These are phyloP conservation scores for Cryptotis parvus DNA, from an alignment of 2,113 vertebrate genomes.

Conservation along the genomic window DNA sequence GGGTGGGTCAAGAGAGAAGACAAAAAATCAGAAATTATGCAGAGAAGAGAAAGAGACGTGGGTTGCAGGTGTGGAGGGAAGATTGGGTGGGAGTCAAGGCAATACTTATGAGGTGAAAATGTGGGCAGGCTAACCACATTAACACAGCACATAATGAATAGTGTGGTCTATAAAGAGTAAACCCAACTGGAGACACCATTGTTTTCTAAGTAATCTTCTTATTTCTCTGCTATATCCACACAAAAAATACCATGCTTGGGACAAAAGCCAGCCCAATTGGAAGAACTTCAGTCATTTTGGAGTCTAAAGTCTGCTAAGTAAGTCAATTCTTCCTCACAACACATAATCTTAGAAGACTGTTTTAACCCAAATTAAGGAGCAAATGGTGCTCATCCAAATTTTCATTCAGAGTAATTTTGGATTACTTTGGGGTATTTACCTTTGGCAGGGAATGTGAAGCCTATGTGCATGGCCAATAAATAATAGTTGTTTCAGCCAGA, in stretches of 20 bases:
- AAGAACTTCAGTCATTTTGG: slow-evolving; percentile 43
- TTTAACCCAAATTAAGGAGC: slow-evolving; percentile 84
- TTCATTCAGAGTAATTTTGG: slow-evolving; percentile 79
- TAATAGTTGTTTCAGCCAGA: slow-evolving; percentile 72
- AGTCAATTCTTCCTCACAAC: slow-evolving; percentile 57
- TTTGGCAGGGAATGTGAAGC: slow-evolving; percentile 79
- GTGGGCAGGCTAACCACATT: not conserved
- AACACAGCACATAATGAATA: not conserved
- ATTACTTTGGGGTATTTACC: slow-evolving; percentile 84
- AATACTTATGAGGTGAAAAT: not conserved
- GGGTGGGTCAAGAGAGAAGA: not conserved
- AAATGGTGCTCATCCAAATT: slow-evolving; percentile 80
- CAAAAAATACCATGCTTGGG: slow-evolving; percentile 50
- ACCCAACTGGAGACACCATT: not conserved
- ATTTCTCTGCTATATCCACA: not conserved
- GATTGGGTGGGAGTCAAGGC: not conserved
- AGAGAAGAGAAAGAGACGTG: not conserved
- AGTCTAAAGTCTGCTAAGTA: slow-evolving; percentile 43
- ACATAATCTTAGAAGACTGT: slow-evolving; percentile 78
- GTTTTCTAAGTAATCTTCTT: not conserved
- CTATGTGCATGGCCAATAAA: slow-evolving; percentile 67
- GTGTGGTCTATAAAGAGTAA: not conserved
- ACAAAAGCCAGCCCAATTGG: slow-evolving; percentile 49
- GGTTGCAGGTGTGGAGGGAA: not conserved
- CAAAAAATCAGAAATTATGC: not conserved